These are phyloP conservation scores for Pangasius mekongensis DNA, from an alignment of 2,797 vertebrate genomes.

Conservation along the genomic window DNA sequence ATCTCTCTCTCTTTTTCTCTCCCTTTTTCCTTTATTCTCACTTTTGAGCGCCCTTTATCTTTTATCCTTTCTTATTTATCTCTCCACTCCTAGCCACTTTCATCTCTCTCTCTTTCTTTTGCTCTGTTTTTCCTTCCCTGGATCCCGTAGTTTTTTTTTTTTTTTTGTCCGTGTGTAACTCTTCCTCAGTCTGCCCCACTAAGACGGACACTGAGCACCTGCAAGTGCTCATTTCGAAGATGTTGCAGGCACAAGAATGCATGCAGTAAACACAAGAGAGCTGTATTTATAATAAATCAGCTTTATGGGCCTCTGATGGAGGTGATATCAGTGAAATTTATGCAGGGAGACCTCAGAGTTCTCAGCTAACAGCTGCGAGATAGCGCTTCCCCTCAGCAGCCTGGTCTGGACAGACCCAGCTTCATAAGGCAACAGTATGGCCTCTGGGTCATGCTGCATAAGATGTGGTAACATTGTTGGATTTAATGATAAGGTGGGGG, in stretches of 20 bases:
- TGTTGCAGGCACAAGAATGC: conserved; percentile 92
- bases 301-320: conserved; percentile 97
- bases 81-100: conserved; percentile 23
- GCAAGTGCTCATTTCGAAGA: conserved; percentile 92
- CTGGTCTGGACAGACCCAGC: conserved; percentile 25
- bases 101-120: conserved; percentile 26
- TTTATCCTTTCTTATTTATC: conserved; percentile 38
- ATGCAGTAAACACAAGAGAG: conserved; percentile 93
- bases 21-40: conserved; percentile 36
- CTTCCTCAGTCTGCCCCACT: conserved; percentile 66
- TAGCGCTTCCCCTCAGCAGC: conserved; percentile 61
- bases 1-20: conserved; percentile 43
- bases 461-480: conserved; percentile 24
- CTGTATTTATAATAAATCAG: conserved; percentile 99
- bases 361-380: conserved; percentile 87
- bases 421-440: conserved; percentile 46
- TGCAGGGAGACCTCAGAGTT: conserved; percentile 84
- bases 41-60: conserved; percentile 1
- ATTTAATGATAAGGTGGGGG: conserved; percentile 35
- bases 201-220: conserved; percentile 82
- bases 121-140: conserved; percentile 4
- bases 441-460: conserved; percentile 18
- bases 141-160: not conserved
- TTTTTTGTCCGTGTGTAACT: conserved; percentile 26
- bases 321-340: conserved; percentile 97